These are phyloP conservation scores for Zosterops hypoxanthus DNA, from an alignment of 2,113 vertebrate genomes.

Conservation along the genomic window DNA sequence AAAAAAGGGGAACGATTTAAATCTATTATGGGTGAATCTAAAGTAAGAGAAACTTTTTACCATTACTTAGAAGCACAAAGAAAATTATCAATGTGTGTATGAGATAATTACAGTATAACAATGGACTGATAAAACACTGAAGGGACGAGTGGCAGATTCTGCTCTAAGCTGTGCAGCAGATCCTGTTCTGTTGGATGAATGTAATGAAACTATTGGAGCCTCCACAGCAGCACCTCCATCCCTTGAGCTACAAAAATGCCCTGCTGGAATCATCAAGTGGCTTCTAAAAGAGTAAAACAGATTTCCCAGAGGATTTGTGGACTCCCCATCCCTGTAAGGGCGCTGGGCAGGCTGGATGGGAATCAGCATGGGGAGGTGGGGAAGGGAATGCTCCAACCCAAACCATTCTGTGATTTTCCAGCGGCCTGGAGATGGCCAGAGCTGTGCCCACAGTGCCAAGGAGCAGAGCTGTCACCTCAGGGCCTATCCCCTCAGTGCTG, in stretches of 20 bases:
- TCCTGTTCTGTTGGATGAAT: not conserved
- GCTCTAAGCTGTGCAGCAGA: not conserved
- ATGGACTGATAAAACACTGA: not conserved
- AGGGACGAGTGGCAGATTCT: not conserved
- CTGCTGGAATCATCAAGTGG: not conserved
- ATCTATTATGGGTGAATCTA: not conserved
- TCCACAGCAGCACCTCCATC: not conserved
- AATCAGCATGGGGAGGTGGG: not conserved
- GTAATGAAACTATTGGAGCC: accelerated
- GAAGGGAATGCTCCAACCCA: not conserved
- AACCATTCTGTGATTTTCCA: accelerated
- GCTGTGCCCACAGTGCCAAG: not conserved
- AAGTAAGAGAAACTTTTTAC: not conserved
- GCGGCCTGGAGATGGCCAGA: not conserved
- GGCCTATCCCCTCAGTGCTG: too few relatives aligned
- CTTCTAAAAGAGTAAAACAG: not conserved
- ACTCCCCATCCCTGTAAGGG: not conserved
- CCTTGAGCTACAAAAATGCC: not conserved
- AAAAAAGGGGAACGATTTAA: not conserved
- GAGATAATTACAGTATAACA: not conserved
- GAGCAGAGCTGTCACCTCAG: not conserved
- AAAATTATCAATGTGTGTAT: not conserved
- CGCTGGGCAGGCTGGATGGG: not conserved
- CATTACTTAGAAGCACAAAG: not conserved
- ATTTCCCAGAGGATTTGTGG: not conserved